These are phyloP conservation scores for Tinea trinotella DNA, from an alignment of 2,888 invertebrate species.

Conservation along the genomic window DNA sequence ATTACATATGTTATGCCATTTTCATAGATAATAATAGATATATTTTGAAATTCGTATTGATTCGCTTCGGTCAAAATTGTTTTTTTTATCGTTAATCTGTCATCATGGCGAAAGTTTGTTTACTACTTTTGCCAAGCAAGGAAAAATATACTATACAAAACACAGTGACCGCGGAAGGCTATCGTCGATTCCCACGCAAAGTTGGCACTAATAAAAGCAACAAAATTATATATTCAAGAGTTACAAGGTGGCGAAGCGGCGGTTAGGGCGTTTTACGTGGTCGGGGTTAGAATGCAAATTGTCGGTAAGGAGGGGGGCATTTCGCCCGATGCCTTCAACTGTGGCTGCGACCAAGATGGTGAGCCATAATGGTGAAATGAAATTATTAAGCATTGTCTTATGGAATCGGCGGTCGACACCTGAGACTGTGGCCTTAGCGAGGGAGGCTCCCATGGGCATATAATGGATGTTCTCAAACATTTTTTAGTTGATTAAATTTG, in stretches of 20 bases:
- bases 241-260: constrained; percentile 68
- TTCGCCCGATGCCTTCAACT: constrained; percentile 62
- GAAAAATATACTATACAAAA: too few species aligned
- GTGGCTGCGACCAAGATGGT: constrained; percentile 66
- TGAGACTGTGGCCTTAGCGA: constrained; percentile 43
- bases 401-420: constrained; percentile 72
- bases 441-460: constrained; percentile 34
- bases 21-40: too few species aligned
- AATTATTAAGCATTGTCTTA: constrained; percentile 74
- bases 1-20: too few species aligned
- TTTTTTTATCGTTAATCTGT: too few species aligned
- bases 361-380: constrained; percentile 69
- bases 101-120: too few species aligned
- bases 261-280: constrained; percentile 68
- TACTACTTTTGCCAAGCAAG: too few species aligned
- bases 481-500: constrained; percentile 13
- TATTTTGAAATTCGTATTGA: too few species aligned
- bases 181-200: constrained; percentile 71
- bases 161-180: constrained; percentile 66
- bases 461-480: constrained; percentile 41
- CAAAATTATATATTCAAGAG: constrained; percentile 73
- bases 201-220: constrained; percentile 70
- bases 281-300: constrained; percentile 73
- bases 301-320: constrained; percentile 58
- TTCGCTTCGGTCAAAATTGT: too few species aligned